Percentiles rank a stretch among this genome's conserved stretches.
These are phyloP conservation scores for Gymnogyps californianus DNA, from an alignment of 2,113 vertebrate genomes.

Conservation along the genomic window DNA sequence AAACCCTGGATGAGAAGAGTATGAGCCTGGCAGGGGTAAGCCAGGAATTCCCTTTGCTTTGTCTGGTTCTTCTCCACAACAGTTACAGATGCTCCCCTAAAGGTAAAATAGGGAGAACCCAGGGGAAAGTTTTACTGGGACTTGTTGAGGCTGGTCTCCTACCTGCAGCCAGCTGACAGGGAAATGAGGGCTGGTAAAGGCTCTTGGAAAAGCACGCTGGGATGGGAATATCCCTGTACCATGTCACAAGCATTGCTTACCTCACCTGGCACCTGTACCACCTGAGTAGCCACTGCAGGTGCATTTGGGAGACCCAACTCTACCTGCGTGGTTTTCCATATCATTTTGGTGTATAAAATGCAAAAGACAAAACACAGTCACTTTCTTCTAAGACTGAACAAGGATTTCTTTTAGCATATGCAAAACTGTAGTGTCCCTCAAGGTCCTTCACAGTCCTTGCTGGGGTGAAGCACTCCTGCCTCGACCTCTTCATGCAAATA, in stretches of 20 bases:
- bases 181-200: background rate
- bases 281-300: background rate
- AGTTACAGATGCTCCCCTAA: background rate
- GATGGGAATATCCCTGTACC: background rate
- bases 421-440: background rate
- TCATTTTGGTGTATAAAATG: background rate
- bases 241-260: background rate
- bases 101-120: background rate
- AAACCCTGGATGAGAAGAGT: background rate
- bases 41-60: too few relatives aligned
- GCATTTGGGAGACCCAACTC: background rate
- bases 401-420: background rate
- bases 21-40: background rate
- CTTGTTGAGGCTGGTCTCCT: background rate
- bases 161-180: background rate
- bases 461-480: background rate
- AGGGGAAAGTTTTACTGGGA: too few relatives aligned
- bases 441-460: background rate
- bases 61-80: background rate
- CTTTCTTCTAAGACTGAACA: background rate
- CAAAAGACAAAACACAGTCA: background rate
- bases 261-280: rapidly evolving
- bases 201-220: background rate
- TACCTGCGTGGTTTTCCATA: background rate
- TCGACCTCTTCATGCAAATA: background rate